These are phyloP conservation scores for Dicrostonyx torquatus DNA, from an alignment of 2,797 vertebrate species.

Conservation along the genomic window DNA sequence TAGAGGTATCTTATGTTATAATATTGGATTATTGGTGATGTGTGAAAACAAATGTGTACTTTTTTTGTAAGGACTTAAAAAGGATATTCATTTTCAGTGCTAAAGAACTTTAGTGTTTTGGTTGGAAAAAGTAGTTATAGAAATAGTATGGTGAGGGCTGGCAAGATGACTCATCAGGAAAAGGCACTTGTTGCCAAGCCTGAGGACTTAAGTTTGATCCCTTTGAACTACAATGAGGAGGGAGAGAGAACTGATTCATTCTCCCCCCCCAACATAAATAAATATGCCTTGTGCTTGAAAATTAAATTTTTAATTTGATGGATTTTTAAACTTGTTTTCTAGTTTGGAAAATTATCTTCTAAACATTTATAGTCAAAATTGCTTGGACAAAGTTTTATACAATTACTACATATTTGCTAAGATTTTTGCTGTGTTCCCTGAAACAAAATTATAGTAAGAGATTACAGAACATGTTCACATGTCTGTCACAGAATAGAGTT, in stretches of 20 bases:
- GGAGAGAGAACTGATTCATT: neutral
- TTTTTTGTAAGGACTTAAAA: conserved; percentile 57
- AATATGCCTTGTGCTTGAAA: conserved; percentile 58
- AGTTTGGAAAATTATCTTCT: conserved; percentile 60
- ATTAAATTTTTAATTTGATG: conserved; percentile 33
- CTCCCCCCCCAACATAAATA: neutral
- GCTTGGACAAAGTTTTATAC: conserved; percentile 40
- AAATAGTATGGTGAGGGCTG: conserved; percentile 17
- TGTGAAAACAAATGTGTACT: conserved; percentile 47
- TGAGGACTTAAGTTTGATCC: neutral
- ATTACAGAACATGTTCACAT: conserved; percentile 3
- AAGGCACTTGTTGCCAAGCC: neutral
- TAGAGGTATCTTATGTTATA: conserved; percentile 31
- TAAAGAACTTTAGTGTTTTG: conserved; percentile 49
- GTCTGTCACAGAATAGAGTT: conserved; percentile 31
- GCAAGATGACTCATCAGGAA: neutral
- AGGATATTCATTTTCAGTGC: conserved; percentile 29
- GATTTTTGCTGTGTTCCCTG: conserved; percentile 32
- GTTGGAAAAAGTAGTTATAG: conserved; percentile 42
- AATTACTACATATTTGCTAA: conserved; percentile 19
- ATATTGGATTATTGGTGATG: conserved; percentile 51
- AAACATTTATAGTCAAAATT: conserved; percentile 48
- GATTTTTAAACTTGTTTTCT: conserved; percentile 52
- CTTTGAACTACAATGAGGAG: neutral
- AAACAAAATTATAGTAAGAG: conserved; percentile 36